These are phyloP conservation scores for Callipepla squamata DNA, from an alignment of 2,113 vertebrate genomes.

Conservation along the genomic window DNA sequence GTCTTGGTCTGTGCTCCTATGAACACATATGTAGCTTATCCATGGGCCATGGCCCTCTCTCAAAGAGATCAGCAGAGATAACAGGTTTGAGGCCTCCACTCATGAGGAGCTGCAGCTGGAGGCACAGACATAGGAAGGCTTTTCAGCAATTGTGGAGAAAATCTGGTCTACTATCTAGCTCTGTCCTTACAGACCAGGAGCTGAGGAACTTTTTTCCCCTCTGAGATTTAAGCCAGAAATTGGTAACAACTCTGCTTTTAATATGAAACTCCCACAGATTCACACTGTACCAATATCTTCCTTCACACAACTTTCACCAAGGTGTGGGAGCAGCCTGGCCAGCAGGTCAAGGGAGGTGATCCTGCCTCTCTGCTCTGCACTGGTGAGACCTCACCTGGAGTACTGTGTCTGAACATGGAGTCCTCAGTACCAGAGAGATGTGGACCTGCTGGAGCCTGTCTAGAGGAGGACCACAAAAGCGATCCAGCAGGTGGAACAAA, in stretches of 20 bases:
- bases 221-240: background rate
- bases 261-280: background rate
- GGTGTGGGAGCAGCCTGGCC: too few relatives aligned
- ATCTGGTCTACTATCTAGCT: background rate
- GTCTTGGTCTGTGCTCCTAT: background rate
- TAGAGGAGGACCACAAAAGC: too few relatives aligned
- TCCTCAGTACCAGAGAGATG: too few relatives aligned
- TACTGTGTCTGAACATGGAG: too few relatives aligned
- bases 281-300: background rate
- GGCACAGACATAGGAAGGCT: background rate
- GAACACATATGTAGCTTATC: accelerated
- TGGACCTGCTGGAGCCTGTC: too few relatives aligned
- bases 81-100: background rate
- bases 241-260: background rate
- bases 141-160: background rate
- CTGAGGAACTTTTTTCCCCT: background rate
- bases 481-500: too few relatives aligned
- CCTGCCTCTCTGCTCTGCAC: too few relatives aligned
- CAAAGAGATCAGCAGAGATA: background rate
- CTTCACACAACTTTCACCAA: background rate
- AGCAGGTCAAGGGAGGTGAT: too few relatives aligned
- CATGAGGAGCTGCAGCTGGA: background rate
- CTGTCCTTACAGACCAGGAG: background rate
- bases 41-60: background rate
- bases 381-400: too few relatives aligned